phyloP scores from a whole-genome alignment of 2,113 vertebrate genomes.

The Alligator mississippiensis region DNA sequence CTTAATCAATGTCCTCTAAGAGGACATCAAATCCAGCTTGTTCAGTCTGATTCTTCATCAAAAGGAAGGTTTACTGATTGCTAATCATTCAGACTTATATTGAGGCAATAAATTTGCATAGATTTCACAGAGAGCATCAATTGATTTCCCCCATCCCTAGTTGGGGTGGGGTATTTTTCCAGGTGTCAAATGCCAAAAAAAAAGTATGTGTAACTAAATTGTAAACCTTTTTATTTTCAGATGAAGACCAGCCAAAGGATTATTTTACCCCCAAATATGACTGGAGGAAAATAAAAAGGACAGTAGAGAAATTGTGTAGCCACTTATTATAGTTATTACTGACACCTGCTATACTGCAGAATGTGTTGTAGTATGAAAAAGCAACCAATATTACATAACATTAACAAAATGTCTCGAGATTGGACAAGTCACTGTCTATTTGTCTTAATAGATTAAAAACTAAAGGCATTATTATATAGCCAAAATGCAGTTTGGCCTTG shows the following conservation, averaged over 20 bases:
- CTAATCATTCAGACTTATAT: no score
- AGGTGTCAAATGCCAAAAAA: background rate
- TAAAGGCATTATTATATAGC: background rate
- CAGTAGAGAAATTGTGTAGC: no score
- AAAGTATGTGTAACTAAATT: background rate
- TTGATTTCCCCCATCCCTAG: no score
- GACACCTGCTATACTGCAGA: rapidly evolving
- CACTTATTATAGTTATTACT: background rate
- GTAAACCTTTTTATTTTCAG: background rate
- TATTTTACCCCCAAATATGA: background rate
- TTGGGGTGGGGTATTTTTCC: no score
- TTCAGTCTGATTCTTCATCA: no score
- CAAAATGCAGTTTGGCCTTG: no score
- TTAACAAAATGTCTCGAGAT: background rate
- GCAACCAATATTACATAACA: background rate
- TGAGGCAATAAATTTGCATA: no score
- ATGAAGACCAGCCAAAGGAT: background rate
- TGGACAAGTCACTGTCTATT: background rate
- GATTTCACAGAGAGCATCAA: no score
- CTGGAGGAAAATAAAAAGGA: background rate
- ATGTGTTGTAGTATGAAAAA: background rate
- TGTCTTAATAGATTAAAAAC: background rate
- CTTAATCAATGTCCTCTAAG: no score
- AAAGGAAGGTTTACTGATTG: no score
- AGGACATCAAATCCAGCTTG: no score